These are phyloP conservation scores for Enteromius fasciolatus DNA, from an alignment of 2,797 vertebrate species.

Conservation along the genomic window DNA sequence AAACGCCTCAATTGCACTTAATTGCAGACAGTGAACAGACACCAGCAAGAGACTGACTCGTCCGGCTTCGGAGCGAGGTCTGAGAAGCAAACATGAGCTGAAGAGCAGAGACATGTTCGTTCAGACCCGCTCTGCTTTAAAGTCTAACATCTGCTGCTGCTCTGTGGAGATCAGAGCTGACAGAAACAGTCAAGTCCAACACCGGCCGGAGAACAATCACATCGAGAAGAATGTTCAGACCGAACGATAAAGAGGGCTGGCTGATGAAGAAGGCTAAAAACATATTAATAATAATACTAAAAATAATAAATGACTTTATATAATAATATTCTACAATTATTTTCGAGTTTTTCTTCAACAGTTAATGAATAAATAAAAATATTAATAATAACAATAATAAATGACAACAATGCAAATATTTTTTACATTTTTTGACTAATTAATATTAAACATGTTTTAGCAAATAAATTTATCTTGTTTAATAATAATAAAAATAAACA, in stretches of 20 bases:
- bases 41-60: background rate
- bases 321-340: too few species aligned
- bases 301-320: too few species aligned
- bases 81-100: background rate
- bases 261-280: background rate
- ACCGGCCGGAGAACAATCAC: conserved; percentile 36
- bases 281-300: too few species aligned
- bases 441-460: background rate
- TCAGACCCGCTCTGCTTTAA: conserved; percentile 64
- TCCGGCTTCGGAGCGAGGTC: background rate
- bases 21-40: conserved; percentile 40
- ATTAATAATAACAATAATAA: background rate
- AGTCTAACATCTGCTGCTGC: conserved; percentile 64
- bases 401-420: background rate
- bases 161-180: conserved; percentile 45
- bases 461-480: background rate
- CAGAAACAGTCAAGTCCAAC: conserved; percentile 56
- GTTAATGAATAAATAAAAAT: too few species aligned
- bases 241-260: background rate
- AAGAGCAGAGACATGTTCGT: conserved; percentile 32
- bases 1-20: conserved; percentile 57
- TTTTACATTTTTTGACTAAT: background rate
- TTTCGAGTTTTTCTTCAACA: too few species aligned
- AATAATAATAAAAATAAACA: background rate
- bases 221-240: background rate